Evolutionary conservation across 2,797 vertebrate genomes (phyloP), one percentile per base, ranked within the genome.

Genomic region (Crocodylus rhombifer): DNA sequence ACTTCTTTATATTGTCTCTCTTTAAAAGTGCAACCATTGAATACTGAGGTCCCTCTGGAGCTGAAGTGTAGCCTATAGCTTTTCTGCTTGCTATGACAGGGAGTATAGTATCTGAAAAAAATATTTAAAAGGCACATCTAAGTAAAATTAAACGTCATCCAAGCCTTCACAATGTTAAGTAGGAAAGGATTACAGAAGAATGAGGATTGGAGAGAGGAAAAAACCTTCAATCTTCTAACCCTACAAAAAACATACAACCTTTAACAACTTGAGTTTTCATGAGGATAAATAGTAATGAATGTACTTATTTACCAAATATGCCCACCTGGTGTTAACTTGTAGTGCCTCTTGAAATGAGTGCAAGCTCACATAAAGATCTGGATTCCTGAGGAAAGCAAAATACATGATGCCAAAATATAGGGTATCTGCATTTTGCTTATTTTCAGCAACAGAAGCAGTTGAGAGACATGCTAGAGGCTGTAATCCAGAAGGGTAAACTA

Each of bases 401-500:
- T 87, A 61, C 64, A 81, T 65, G 36, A 80, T 94, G 84, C 94
- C 87, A 94, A 79, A 95, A 93, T 60, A 74, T 77, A 88, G 11
- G n/a, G 17, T 88, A 93, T 73, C 77, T 80, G 25, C 15, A 77
- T 92, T 85, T 84, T 79, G 42, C 88, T 95, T 7, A 21, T 93
- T 96, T 83, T 57, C 21, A 94, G 7, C 85, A 67, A 85, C 73
- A 89, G 92, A 91, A 71, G 56, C n/a, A 33, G 7, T 1, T 4
- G 10, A 42, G 56, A 91, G 67, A 86, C 30, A 33, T 12, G 58
- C 85, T 80, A 51, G 64, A 91, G 80, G 73, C 75, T 88, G 18
- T 91, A 93, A 96, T 92, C 73, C 89, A 61, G 73, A 87, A 86
- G 17, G 18, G 6, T 89, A 96, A 97, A 96, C 88, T 95, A 94